Conservation (phyloP, 2,888 invertebrate genomes). For the Cecidostiba fungosa region DNA sequence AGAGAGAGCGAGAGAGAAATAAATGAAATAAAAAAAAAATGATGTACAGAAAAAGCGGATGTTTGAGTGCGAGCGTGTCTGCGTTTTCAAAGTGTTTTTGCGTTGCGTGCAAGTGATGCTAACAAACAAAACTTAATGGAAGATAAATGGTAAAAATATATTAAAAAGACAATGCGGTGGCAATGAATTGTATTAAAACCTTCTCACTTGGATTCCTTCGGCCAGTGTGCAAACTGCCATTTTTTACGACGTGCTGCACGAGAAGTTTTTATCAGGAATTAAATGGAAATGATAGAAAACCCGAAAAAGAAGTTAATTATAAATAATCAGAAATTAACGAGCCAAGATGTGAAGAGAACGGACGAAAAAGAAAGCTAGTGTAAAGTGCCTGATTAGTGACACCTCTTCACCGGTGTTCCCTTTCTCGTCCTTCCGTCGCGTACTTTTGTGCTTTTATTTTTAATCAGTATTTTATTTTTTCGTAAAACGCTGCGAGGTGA, state of each 20-base stretch:
- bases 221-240: constrained; percentile 39
- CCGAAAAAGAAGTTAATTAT: constrained; percentile 12
- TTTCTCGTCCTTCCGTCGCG: constrained; percentile 65
- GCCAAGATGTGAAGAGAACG: constrained; percentile 5
- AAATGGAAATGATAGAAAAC: constrained; percentile 7
- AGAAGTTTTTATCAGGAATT: constrained; percentile 34
- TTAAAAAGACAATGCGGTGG: constrained; percentile 36
- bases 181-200: constrained; percentile 37
- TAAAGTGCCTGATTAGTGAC: constrained; percentile 79
- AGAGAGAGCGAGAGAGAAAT: background rate
- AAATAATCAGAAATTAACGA: constrained; percentile 11
- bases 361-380: constrained; percentile 54
- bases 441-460: constrained; percentile 48
- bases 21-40: constrained; percentile 13
- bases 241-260: constrained; percentile 36
- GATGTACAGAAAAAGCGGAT: constrained; percentile 45
- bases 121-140: constrained; percentile 36
- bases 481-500: constrained; percentile 38
- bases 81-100: constrained; percentile 48
- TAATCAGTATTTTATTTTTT: constrained; percentile 52
- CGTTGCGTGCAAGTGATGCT: constrained; percentile 42
- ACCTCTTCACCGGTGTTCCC: constrained; percentile 71
- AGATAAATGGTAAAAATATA: constrained; percentile 27
- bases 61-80: constrained; percentile 41
- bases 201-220: constrained; percentile 18